Percentiles rank a stretch among this genome's conserved stretches.
Evolutionary conservation across 2,888 invertebrate genomes (phyloP).

Genomic region (Sesamia inferens): DNA sequence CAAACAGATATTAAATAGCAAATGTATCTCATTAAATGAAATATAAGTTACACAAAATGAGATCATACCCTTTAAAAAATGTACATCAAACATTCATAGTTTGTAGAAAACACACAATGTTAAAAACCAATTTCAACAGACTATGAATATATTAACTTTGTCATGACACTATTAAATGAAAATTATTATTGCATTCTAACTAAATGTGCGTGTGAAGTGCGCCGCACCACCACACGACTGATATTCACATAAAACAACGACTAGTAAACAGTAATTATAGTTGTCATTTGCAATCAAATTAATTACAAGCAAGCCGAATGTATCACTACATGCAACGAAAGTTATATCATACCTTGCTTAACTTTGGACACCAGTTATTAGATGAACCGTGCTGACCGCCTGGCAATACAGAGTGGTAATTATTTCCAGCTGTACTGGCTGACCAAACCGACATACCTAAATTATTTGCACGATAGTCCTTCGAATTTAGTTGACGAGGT

Average conservation of each 20-base stretch:
- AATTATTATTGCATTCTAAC: constrained; percentile 17
- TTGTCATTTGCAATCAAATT: constrained; percentile 59
- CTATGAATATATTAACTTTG: not conserved
- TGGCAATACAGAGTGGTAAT: constrained; percentile 84
- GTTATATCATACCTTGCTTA: constrained; percentile 84
- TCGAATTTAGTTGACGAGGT: constrained; percentile 83
- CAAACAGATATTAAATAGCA: not conserved
- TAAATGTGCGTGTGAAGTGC: constrained; percentile 47
- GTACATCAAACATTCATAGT: not conserved
- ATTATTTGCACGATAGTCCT: constrained; percentile 84
- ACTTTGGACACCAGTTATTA: constrained; percentile 87
- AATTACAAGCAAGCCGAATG: constrained; percentile 59
- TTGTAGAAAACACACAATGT: constrained; percentile 2
- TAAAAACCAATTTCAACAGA: constrained; percentile 4
- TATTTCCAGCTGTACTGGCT: constrained; percentile 91
- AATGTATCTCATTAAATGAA: not conserved
- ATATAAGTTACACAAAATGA: not conserved
- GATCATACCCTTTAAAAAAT: constrained; percentile 12
- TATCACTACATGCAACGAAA: constrained; percentile 57
- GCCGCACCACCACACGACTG: constrained; percentile 53
- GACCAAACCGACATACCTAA: constrained; percentile 93
- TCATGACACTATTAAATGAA: constrained; percentile 1
- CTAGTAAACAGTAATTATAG: constrained; percentile 57
- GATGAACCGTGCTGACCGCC: constrained; percentile 83
- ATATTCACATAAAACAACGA: constrained; percentile 46